These are phyloP conservation scores for Diabrotica balteata DNA, from an alignment of 2,888 invertebrate species.

Conservation along the genomic window DNA sequence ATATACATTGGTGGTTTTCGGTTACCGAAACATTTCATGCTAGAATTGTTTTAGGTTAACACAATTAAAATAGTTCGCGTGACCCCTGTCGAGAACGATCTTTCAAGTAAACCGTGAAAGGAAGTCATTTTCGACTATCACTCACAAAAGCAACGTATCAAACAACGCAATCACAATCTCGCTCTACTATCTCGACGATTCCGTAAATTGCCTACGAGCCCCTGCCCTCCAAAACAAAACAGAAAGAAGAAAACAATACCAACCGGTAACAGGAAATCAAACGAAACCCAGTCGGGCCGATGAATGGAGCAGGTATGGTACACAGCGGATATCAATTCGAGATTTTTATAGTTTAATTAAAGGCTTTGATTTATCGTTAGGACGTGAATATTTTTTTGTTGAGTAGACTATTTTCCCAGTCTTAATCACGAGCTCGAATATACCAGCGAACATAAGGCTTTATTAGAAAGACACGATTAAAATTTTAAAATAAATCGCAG, in stretches of 20 bases:
- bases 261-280: slow-evolving; percentile 31
- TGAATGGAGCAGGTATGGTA: slow-evolving; percentile 2
- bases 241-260: slow-evolving; percentile 31
- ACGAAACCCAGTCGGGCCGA: slow-evolving; percentile 13
- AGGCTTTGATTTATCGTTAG: neutral
- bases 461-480: no score
- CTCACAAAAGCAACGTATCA: slow-evolving; percentile 36
- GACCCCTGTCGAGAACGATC: slow-evolving; percentile 28
- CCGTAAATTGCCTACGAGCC: slow-evolving; percentile 29
- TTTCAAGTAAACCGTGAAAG: slow-evolving; percentile 31
- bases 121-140: slow-evolving; percentile 37
- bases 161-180: slow-evolving; percentile 33
- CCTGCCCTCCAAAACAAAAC: slow-evolving; percentile 26
- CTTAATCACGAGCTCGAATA: no score
- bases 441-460: no score
- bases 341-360: slow-evolving; percentile 9
- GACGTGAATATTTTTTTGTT: no score
- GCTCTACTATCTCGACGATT: slow-evolving; percentile 31
- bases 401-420: no score
- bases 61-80: slow-evolving; percentile 31
- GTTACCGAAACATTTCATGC: slow-evolving; percentile 2
- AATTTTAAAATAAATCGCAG: no score
- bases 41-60: slow-evolving; percentile 28
- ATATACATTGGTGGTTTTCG: neutral
- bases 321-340: slow-evolving; percentile 3